A percentile compares a stretch with the other conserved stretches of the same genome.
Conservation (phyloP, 2,797 vertebrate genomes). For the Falco columbarius region DNA sequence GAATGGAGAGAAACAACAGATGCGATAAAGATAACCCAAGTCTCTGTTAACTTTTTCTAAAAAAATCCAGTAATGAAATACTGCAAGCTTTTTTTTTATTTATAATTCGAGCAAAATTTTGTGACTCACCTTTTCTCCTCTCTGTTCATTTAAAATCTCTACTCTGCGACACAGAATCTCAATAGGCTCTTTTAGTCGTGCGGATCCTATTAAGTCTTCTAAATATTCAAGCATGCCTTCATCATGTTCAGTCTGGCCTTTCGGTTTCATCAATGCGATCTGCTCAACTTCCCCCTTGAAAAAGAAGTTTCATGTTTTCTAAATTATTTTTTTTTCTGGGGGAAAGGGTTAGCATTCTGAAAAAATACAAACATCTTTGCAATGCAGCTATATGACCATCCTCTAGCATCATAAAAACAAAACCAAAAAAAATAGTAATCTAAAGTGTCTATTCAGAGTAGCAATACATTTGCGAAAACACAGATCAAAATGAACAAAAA, state of each 20-base stretch:
- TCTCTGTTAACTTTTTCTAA: neutral
- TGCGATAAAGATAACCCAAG: neutral
- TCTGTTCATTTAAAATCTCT: constrained; percentile 91
- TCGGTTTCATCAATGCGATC: constrained; percentile 98
- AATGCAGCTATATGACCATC: neutral
- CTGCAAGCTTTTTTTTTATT: neutral
- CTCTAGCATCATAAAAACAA: neutral
- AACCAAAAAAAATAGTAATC: neutral
- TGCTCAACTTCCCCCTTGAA: constrained; percentile 97
- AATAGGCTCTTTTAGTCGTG: constrained; percentile 92
- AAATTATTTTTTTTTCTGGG: no score
- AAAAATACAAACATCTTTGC: neutral
- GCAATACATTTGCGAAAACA: neutral
- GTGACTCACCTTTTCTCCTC: constrained; percentile 91
- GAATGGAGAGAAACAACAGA: neutral
- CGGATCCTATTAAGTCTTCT: constrained; percentile 96
- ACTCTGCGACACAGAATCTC: constrained; percentile 84
- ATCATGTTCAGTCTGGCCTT: constrained; percentile 94
- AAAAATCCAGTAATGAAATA: neutral
- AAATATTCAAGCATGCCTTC: constrained; percentile 98
- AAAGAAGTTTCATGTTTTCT: constrained; percentile 6
- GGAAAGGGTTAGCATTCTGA: neutral
- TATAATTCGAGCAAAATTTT: neutral
- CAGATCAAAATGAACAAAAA: neutral
- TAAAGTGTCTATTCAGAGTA: neutral